A percentile compares a stretch with the other conserved stretches of the same genome.
These are phyloP conservation scores for Oreochromis niloticus DNA, from an alignment of 2,113 vertebrate species.

Conservation along the genomic window DNA sequence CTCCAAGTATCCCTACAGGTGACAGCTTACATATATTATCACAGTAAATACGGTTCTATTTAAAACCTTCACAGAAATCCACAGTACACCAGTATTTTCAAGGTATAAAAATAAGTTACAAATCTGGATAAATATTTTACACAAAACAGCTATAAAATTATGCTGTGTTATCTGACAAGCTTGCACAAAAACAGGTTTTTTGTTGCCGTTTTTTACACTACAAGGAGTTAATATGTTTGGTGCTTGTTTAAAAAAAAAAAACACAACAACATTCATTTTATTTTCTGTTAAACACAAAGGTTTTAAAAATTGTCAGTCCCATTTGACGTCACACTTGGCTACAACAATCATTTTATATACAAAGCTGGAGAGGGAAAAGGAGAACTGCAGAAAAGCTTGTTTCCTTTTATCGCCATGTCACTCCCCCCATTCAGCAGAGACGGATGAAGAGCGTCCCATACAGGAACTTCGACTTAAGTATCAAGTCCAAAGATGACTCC, in stretches of 20 bases:
- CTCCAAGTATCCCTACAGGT: constrained; percentile 4
- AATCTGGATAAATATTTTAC: constrained; percentile 91
- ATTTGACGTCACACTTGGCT: not conserved
- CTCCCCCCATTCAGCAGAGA: constrained; percentile 3
- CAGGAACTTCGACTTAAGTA: constrained; percentile 10
- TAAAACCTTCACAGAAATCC: constrained; percentile 71
- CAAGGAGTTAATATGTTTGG: constrained; percentile 15
- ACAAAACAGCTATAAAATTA: constrained; percentile 74
- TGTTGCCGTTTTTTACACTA: not conserved
- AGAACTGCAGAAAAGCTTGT: not conserved
- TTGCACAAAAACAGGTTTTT: constrained; percentile 12
- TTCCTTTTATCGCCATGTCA: constrained; percentile 24
- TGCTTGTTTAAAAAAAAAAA: not conserved
- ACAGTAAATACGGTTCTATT: constrained; percentile 48
- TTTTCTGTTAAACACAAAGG: constrained; percentile 16
- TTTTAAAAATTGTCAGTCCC: not conserved
- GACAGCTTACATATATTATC: constrained; percentile 26
- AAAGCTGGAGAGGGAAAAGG: not conserved
- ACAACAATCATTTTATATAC: not conserved
- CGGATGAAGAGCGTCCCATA: constrained; percentile 12
- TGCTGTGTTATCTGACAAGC: constrained; percentile 29
- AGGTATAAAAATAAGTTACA: constrained; percentile 98
- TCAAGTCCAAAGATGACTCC: constrained; percentile 30
- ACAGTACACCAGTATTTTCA: constrained; percentile 78
- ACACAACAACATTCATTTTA: constrained; percentile 5